Evolutionary conservation across 2,888 invertebrate species (phyloP).

Genomic region (Anthrax anthrax): DNA sequence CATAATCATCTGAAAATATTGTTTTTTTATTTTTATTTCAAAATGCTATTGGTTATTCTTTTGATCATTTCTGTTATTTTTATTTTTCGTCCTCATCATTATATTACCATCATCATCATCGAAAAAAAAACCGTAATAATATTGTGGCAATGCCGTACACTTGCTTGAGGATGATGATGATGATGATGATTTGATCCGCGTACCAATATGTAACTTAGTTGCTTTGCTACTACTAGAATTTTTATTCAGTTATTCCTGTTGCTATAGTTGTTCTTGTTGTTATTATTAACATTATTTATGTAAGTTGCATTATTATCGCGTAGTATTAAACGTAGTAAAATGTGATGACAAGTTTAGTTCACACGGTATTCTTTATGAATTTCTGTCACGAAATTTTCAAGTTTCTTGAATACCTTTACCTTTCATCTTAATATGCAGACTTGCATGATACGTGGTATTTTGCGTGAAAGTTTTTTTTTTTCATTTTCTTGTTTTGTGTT

Average conservation of each 20-base stretch:
- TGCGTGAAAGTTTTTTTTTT: not conserved
- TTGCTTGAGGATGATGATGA: not conserved
- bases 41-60: not conserved
- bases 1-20: no score
- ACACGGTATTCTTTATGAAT: conserved; percentile 32
- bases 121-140: not conserved
- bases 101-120: not conserved
- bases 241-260: not conserved
- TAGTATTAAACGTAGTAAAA: not conserved
- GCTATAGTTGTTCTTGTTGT: not conserved
- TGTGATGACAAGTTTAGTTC: conserved; percentile 20
- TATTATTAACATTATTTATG: not conserved
- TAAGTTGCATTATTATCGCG: not conserved
- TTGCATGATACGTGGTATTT: conserved; percentile 8
- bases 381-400: conserved; percentile 32
- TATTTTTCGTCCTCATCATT: not conserved
- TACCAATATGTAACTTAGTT: not conserved
- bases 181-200: not conserved
- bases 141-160: not conserved
- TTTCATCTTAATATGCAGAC: conserved; percentile 11
- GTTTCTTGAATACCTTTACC: conserved; percentile 16
- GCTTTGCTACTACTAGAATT: not conserved
- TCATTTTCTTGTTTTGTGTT: no score
- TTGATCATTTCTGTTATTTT: not conserved
- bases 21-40: not conserved